These are phyloP conservation scores for Conger conger DNA, from an alignment of 2,113 vertebrate species.

Conservation along the genomic window DNA sequence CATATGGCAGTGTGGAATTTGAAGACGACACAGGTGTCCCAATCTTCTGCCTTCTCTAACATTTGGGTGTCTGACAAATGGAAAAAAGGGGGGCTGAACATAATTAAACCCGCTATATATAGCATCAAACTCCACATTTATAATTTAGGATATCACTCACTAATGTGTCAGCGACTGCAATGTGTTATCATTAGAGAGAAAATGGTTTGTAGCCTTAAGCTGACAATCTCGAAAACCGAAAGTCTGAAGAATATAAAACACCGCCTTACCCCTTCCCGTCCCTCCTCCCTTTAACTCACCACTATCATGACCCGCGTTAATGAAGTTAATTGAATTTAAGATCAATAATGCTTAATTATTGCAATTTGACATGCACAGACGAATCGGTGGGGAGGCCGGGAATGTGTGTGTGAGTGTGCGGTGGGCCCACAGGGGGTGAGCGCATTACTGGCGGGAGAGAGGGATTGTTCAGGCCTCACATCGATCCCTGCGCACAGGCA, in stretches of 20 bases:
- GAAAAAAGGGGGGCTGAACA: slow-evolving; percentile 37
- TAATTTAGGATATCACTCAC: slow-evolving; percentile 56
- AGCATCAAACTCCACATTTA: slow-evolving; percentile 53
- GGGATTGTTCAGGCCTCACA: slow-evolving; percentile 73
- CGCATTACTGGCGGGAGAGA: slow-evolving; percentile 65
- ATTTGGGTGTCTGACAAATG: slow-evolving; percentile 10
- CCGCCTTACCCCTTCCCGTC: slow-evolving; percentile 36
- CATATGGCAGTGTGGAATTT: neutral
- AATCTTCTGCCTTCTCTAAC: slow-evolving; percentile 32
- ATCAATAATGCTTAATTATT: slow-evolving; percentile 99
- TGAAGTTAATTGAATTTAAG: slow-evolving; percentile 99
- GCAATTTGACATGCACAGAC: slow-evolving; percentile 95
- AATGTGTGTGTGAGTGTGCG: slow-evolving; percentile 61
- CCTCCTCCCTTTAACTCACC: slow-evolving; percentile 46
- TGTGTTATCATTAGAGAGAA: slow-evolving; percentile 54
- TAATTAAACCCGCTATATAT: slow-evolving; percentile 59
- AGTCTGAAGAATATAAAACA: slow-evolving; percentile 48
- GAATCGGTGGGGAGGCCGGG: slow-evolving; percentile 81
- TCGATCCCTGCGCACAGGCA: slow-evolving; percentile 74
- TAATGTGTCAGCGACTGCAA: slow-evolving; percentile 56
- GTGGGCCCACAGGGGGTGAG: slow-evolving; percentile 61
- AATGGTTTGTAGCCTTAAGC: slow-evolving; percentile 57
- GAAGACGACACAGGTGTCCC: neutral
- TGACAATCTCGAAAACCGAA: slow-evolving; percentile 50
- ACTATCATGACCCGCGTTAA: slow-evolving; percentile 85